These are phyloP conservation scores for Phrynocephalus forsythii DNA, from an alignment of 2,797 vertebrate species.

Conservation along the genomic window DNA sequence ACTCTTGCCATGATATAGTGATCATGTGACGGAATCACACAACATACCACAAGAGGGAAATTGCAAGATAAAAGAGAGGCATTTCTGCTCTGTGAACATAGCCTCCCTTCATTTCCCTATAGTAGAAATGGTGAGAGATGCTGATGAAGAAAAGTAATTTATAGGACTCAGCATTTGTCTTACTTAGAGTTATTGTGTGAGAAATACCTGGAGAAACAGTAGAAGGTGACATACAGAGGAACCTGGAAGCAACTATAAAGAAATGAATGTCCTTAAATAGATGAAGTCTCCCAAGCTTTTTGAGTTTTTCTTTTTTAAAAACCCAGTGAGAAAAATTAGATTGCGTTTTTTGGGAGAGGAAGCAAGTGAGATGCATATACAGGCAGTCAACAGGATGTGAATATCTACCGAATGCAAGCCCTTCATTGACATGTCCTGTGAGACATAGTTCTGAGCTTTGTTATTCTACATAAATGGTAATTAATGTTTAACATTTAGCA, in stretches of 20 bases:
- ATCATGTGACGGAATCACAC: too few relatives aligned
- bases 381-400: not conserved
- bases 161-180: conserved; percentile 20
- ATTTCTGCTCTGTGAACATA: too few relatives aligned
- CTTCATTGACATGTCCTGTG: not conserved
- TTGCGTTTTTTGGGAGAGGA: not conserved
- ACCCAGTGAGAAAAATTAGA: not conserved
- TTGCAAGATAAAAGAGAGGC: too few relatives aligned
- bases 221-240: conserved; percentile 12
- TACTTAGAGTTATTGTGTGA: conserved; percentile 32
- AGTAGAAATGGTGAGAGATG: not conserved
- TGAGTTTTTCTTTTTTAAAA: not conserved
- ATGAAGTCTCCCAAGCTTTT: conserved; percentile 1
- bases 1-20: too few relatives aligned
- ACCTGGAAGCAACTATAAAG: not conserved
- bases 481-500: not conserved
- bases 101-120: not conserved
- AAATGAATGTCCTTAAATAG: not conserved
- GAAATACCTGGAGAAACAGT: conserved; percentile 11
- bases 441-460: not conserved
- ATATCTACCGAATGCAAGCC: not conserved
- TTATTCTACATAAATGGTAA: not conserved
- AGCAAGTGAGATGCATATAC: not conserved
- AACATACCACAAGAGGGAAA: too few relatives aligned
- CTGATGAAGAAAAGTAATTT: not conserved